Evolutionary conservation across 2,113 vertebrate species (phyloP), one percentile per base, ranked within the genome.

Genomic region (Albula glossodonta): DNA sequence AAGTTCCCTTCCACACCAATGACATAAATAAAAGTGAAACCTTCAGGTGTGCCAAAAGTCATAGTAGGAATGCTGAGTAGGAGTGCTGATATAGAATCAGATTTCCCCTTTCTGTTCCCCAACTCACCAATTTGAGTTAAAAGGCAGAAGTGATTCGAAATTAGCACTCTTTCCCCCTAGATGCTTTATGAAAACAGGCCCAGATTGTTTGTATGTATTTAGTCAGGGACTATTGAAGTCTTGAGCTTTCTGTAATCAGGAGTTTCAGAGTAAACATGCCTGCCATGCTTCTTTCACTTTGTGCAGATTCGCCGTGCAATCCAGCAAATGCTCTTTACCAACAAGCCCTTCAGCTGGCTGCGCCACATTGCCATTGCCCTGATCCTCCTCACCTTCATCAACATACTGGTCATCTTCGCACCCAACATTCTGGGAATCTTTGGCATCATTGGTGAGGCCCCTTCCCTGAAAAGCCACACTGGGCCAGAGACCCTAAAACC

Each of bases 401-500:
- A 98, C 92, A 93, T 99, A 84, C 93, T 99, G 77, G 98, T 99
- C 90, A 99, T 99, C 91, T 99, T 99, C 0, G 98, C 98, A 51
- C 98, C 98, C 4, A 98, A 97, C 90, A 99, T 99, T 91, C 94
- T 99, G 0, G 98, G 96, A 89, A 99, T 99, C 94, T 99, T 99
- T 0, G 98, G 98, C 88, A 78, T 99, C 89, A 99, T 99, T 0
- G 98, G 98, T 99, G 84, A 92, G 85, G 53, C 12, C 60, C 63
- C 48, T 0, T 8, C 12, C 9, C 5, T 50, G 22, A 51, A 48
- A 6, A 17, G 66, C 0, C 22, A 4, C 9, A 25, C 15, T 6
- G 11, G 56, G 31, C 53, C 7, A 7, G 77, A 77, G 70, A 10
- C 22, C 9, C 70, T 77, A n/a, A 9, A 11, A n/a, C 11, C 9